Conservation (phyloP, 2,797 vertebrate genomes). For the Simalia tracyae region DNA sequence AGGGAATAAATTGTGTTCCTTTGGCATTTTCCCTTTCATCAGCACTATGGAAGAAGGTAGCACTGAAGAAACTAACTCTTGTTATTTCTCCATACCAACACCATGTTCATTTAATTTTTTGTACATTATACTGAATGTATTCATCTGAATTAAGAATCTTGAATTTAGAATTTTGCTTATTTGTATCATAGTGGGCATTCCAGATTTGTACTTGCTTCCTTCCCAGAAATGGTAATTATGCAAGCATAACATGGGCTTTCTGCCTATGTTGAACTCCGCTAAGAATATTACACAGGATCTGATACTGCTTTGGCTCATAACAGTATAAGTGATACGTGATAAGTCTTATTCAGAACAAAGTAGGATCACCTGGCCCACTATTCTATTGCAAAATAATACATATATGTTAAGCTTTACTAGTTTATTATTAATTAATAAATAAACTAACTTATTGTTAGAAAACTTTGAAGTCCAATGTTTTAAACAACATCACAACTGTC, state of each 20-base stretch:
- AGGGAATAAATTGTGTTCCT: constrained; percentile 3
- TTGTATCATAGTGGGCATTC: not conserved
- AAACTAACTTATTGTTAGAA: not conserved
- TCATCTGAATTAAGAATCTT: not conserved
- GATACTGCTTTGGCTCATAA: not conserved
- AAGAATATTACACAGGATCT: not conserved
- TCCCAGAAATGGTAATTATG: not conserved
- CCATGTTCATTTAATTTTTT: not conserved
- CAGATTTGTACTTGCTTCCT: constrained; percentile 7
- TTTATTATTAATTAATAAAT: not conserved
- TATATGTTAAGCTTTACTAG: not conserved
- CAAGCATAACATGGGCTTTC: not conserved
- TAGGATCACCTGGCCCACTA: not conserved
- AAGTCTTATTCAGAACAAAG: not conserved
- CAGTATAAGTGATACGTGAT: not conserved
- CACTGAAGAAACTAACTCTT: not conserved
- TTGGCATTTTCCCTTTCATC: not conserved
- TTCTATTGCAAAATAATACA: not conserved
- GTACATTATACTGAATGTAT: not conserved
- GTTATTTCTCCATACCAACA: not conserved
- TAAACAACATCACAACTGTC: not conserved
- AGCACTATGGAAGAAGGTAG: constrained; percentile 15
- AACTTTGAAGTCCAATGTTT: not conserved
- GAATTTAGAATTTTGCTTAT: not conserved
- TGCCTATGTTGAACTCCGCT: not conserved